Evolutionary conservation across 2,797 vertebrate genomes (phyloP), one percentile per base, ranked within the genome.

Genomic region (Enteromius viviparus): DNA sequence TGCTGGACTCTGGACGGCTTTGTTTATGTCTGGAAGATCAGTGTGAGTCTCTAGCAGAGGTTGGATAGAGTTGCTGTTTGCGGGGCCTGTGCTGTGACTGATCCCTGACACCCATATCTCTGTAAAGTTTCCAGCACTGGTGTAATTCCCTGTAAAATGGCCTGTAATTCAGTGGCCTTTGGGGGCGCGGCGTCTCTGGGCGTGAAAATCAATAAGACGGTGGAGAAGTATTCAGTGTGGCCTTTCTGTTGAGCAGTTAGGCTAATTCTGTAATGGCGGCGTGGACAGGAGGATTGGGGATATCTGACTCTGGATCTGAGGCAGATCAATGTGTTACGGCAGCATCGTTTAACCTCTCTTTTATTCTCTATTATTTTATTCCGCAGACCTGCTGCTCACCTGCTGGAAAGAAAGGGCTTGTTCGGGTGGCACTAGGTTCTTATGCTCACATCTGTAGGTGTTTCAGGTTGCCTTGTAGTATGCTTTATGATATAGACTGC

Each of bases 131-230:
- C 95, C 94, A 92, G 94, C 94, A 95, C 96, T 96, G 94, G 95
- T 97, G 95, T 97, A 97, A 97, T 97, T 97, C 95, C 86, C 93
- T 95, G 94, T 96, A 96, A 97, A 97, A 97, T 93, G 93, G 94
- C 95, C 94, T 93, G 82, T 96, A 94, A 96, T 96, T 97, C 95
- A 95, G 95, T 96, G 95, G 93, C 96, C 95, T 96, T 96, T 91
- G 94, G 94, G 94, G 95, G 91, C 90, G 90, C 91, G 71, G 81
- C 82, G 88, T 93, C 89, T 93, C 89, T 81, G 90, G 90, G 91
- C 87, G 91, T 93, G 90, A 92, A 94, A 95, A 94, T 95, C 94
- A 93, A 95, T 94, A 93, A 89, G 87, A 87, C 88, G 87, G 90
- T 23, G 87, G 84, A 89, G 87, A 92, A 90, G 88, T 89, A 92